Evolutionary conservation across 2,797 vertebrate genomes (phyloP), one percentile per base, ranked within the genome.

Genomic region (Rhyacichthys aspro): DNA sequence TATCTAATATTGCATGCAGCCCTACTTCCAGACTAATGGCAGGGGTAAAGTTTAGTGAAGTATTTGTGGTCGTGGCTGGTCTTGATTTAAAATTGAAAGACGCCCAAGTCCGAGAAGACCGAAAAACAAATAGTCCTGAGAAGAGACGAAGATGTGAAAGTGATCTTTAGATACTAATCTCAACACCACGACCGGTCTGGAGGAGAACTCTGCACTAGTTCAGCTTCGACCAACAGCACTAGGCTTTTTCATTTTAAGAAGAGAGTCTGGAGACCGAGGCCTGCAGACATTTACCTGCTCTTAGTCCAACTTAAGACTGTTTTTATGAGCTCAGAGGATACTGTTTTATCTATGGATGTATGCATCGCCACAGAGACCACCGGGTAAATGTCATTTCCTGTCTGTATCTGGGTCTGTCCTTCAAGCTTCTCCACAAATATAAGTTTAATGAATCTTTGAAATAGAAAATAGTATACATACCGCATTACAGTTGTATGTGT

Each of bases 241-340:
- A 86, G 86, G 76, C 70, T 78, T 67, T 28, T 75, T 60, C 55
- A 82, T 79, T 89, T 87, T 90, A 68, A 47, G 74, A 78, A 61
- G 83, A 63, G 56, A 61, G 69, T 77, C 80, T 83, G 55, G 43
- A 42, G 11, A 59, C 58, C 59, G 34, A 38, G 67, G 78, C 76
- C 77, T 71, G 43, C 44, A 74, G 78, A 68, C 63, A 70, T 66
- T 49, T 55, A 63, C 33, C 45, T 74, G 67, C 55, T 62, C 64
- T 68, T 71, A 80, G 54, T 70, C 82, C 72, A 49, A 76, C 57
- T 57, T 88, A 90, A 89, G 85, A 19, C 88, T 83, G 45, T 76
- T 83, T 89, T 90, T 89, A 90, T 90, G 84, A 87, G 54, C 47
- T 67, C 60, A 63, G 7, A 54, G 59, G 54, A 63, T 19, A 32